Conservation (phyloP, 2,113 vertebrate species). For the Athene noctua region DNA sequence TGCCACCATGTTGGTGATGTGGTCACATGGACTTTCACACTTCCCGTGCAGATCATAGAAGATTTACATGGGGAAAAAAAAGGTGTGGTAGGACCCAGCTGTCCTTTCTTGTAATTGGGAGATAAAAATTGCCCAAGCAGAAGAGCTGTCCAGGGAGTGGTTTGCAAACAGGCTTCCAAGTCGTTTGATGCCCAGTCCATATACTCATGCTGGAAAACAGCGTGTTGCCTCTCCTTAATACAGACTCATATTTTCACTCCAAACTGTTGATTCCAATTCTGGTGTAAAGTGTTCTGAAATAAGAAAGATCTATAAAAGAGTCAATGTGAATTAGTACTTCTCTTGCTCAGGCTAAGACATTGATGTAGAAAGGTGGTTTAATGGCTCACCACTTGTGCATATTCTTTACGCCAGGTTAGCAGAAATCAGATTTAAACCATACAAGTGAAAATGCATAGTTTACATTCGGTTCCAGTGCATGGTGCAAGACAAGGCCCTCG, state of each 20-base stretch:
- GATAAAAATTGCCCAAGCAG: background rate
- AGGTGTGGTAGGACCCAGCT: background rate
- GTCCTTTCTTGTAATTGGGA: background rate
- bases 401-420: background rate
- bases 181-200: background rate
- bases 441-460: background rate
- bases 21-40: background rate
- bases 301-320: background rate
- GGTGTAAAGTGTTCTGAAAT: background rate
- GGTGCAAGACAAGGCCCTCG: background rate
- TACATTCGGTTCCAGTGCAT: background rate
- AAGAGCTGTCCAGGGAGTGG: background rate
- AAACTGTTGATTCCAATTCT: background rate
- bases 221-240: background rate
- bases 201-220: background rate
- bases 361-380: background rate
- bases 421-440: background rate
- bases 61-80: no score
- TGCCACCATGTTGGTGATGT: fast-evolving
- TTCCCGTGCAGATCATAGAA: background rate
- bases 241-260: background rate
- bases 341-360: background rate
- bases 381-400: background rate
- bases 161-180: background rate
- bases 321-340: background rate